Base-by-base conservation (phyloP, 2,113 vertebrate genomes). In the Tretioscincus oriximinensis region DNA sequence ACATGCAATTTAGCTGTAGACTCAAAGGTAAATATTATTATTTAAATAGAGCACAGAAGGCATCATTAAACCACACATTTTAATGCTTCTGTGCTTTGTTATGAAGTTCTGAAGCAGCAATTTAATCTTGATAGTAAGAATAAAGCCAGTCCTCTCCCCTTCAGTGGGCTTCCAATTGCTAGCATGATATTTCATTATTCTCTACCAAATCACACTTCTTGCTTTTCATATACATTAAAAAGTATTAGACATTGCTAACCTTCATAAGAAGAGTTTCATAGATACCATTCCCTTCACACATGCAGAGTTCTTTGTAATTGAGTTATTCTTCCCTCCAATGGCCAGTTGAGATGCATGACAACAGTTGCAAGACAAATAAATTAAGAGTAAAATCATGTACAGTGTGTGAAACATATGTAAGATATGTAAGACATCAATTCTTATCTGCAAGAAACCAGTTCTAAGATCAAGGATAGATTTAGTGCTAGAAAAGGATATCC, bases 1-100 rank as follows among this genome's bases (percentile, higher is more conserved):
- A 76, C 9, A 45, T 79, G 67, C 60, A 84, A 89, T 84, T 89
- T 89, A 65, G 28, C 71, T 88, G 45, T 82, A 88, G 83, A 77
- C 85, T 86, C 90, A 66, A 84, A 89, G 79, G 87, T 84, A 91
- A 89, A 92, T 81, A 85, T 5, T 81, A 61, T 12, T 90, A n/a
- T 88, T 89, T 89, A 84, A 84, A 64, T 45, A 83, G 71, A 73
- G 60, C 85, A 89, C 77, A 49, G 83, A 74, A 87, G 79, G 72
- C 71, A 24, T 88, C 86, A 91, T 87, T 76, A 81, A 90, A 77
- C 70, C 35, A 54, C 68, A 74, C 71, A 51, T 65, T 92, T 85
- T 47, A 80, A 76, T 86, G 78, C 20, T 67, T 81, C 21, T 0
- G 0, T 69, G 80, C 64, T 87, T 88, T 29, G 0, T 58, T 74